phyloP scores from a whole-genome alignment of 2,888 invertebrate genomes.

The Philonicus albiceps region DNA sequence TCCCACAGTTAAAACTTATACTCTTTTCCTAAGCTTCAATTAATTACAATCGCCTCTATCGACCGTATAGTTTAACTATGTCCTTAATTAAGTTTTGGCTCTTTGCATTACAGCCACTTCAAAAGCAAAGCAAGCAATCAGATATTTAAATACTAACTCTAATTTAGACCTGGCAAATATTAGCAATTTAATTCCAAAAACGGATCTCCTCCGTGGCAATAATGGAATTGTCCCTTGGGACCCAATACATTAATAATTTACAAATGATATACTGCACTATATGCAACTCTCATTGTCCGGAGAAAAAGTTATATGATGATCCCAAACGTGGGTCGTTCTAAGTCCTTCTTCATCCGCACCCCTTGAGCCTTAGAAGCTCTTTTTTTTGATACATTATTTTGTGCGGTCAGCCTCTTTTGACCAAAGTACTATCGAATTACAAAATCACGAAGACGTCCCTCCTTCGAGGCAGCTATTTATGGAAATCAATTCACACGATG shows the following conservation, averaged over 20 bases:
- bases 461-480: neutral
- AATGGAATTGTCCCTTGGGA: neutral
- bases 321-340: neutral
- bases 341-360: neutral
- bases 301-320: neutral
- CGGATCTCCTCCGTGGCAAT: neutral
- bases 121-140: neutral
- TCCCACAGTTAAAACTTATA: neutral
- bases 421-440: neutral
- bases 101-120: neutral
- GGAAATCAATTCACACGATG: slow-evolving; percentile 6
- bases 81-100: neutral
- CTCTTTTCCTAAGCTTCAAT: neutral
- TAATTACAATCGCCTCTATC: neutral
- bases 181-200: neutral
- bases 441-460: slow-evolving; percentile 21
- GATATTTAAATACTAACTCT: neutral
- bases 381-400: neutral
- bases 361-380: neutral
- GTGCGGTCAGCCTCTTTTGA: neutral
- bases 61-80: neutral
- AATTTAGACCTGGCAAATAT: neutral
- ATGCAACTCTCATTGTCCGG: neutral
- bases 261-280: neutral
- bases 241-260: neutral